These are phyloP conservation scores for Nephrocerus scutellatus DNA, from an alignment of 2,888 invertebrate genomes.

Conservation along the genomic window DNA sequence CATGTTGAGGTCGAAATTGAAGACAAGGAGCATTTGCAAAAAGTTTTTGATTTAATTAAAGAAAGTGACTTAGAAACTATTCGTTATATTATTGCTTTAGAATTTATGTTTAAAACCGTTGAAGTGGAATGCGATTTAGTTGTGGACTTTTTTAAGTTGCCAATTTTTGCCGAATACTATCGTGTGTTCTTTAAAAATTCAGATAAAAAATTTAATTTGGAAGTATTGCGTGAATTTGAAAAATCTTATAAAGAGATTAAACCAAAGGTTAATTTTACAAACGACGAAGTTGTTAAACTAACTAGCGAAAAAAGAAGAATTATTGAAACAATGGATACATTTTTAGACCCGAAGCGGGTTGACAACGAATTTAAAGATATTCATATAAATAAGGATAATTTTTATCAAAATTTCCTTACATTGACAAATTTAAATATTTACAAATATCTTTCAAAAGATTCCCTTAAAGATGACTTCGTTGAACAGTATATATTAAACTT, in stretches of 20 bases:
- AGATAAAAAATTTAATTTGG: conserved; percentile 15
- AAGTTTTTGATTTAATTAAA: conserved; percentile 17
- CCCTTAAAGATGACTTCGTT: conserved; percentile 10
- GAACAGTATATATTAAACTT: conserved; percentile 18
- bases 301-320: conserved; percentile 15
- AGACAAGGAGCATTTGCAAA: conserved; percentile 16
- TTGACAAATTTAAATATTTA: conserved; percentile 14
- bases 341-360: conserved; percentile 12
- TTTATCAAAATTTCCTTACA: conserved; percentile 18
- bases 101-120: conserved; percentile 17
- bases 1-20: conserved; percentile 16
- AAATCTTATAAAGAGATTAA: conserved; percentile 14
- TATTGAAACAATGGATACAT: conserved; percentile 12
- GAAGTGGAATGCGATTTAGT: conserved; percentile 18
- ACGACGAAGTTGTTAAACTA: conserved; percentile 6
- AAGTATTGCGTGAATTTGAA: conserved; percentile 18
- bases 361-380: conserved; percentile 16
- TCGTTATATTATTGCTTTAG: conserved; percentile 16
- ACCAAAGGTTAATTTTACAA: conserved; percentile 10
- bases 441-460: conserved; percentile 14
- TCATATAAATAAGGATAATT: conserved; percentile 17
- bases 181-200: conserved; percentile 16
- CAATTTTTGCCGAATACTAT: conserved; percentile 20
- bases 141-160: conserved; percentile 16
- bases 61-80: conserved; percentile 13